Base-by-base conservation (phyloP, 2,113 vertebrate species). In the Brachyhypopomus occidentalis region DNA sequence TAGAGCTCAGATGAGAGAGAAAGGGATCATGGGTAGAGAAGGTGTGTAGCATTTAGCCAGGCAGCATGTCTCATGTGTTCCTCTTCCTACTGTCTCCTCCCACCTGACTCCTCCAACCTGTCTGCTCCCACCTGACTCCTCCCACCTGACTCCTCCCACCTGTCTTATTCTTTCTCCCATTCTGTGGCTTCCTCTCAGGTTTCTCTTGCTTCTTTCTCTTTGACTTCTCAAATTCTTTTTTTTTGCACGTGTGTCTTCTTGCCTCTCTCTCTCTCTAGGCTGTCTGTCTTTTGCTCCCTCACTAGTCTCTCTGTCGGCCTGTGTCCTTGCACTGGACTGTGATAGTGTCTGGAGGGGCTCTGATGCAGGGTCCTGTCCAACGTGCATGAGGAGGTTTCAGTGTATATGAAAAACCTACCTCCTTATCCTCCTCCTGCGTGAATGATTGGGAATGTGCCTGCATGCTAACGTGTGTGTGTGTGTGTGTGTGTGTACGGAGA, bases 31-130 rank as follows among this genome's bases (percentile, higher is more conserved):
- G 86, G 89, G 89, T 93, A 93, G 91, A 78, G 86, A 90, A 94
- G 92, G 92, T 94, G 92, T 94, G 92, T 93, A 91, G 90, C 86
- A 88, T 84, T 88, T 82, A 91, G 90, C 87, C 90, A 93, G 91
- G 88, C 78, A 91, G 92, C 92, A 93, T 93, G 92, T 79, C 81
- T 87, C 69, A 72, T 56, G 59, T 83, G 62, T 67, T 74, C 67
- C 5, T 71, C 27, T 48, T 75, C 69, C 74, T 77, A 69, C 52
- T 77, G 1, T 82, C 75, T 30, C 30, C 30, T 30, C 30, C 30
- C 30, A 30, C 30, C 30, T 30, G 30, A 30, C 30, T 30, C 74
- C 11, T 84, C 73, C 76, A 9, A 58, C 59, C 75, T 62, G 16
- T 78, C 36, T 22, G 22, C 20, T 5, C 0, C 66, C 22, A 22